Evolutionary conservation across 2,888 invertebrate species (phyloP).

Genomic region (Ochlodes sylvanus): DNA sequence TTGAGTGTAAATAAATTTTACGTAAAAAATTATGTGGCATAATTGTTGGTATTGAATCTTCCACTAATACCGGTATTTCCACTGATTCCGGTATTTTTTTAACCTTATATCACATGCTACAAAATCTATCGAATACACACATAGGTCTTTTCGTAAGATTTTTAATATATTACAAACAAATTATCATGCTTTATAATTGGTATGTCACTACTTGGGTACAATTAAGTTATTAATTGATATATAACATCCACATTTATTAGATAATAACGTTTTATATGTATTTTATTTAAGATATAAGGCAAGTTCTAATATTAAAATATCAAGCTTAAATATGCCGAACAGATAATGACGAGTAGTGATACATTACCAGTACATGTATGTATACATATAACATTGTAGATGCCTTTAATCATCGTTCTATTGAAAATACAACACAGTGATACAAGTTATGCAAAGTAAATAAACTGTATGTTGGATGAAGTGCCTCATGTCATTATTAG

Average conservation of each 20-base stretch:
- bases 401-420: too few relatives aligned
- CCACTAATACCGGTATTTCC: constrained; percentile 13
- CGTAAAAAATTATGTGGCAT: background rate
- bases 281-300: background rate
- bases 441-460: background rate
- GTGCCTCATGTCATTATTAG: background rate
- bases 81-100: background rate
- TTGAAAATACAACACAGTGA: too few relatives aligned
- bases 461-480: background rate
- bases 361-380: too few relatives aligned
- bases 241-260: constrained; percentile 1
- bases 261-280: background rate
- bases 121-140: constrained; percentile 28
- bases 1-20: background rate
- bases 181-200: constrained; percentile 1
- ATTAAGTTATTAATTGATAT: background rate
- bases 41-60: background rate
- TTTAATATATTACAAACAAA: background rate
- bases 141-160: background rate
- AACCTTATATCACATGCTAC: constrained; percentile 26
- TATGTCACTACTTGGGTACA: constrained; percentile 1
- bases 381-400: too few relatives aligned
- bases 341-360: too few relatives aligned
- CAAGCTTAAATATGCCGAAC: background rate
- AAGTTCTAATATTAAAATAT: constrained; percentile 3